Base-by-base conservation (phyloP, 37 sponge, comb jelly and placozoan genomes). In the Mnemiopsis leidyi region DNA sequence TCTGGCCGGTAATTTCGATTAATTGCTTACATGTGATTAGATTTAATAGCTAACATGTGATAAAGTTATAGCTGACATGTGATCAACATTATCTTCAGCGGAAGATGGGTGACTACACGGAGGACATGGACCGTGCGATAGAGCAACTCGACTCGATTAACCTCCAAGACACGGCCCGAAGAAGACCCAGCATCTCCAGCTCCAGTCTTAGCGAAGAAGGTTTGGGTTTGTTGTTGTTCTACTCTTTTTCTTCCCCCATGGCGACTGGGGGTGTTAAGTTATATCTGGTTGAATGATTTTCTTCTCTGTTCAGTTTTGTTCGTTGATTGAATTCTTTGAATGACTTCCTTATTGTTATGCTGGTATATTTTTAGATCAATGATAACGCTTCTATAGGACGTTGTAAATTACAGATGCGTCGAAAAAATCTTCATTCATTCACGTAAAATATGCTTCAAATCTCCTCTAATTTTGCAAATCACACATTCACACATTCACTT, bases 171-270 rank as follows among this genome's bases (percentile, higher is more conserved):
- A 33, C 36, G 9, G 37, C 23, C 37, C 26, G 35, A 35, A 35
- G 37, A 23, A 23, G 36, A 7, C 31, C 82, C 37, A 79, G 82
- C 34, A 13, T 79, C 3, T 79, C 82, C 82, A 79, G 82, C 82
- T 79, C 82, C 82, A 79, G 82, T 79, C 36, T 79, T 33, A 79
- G 82, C 82, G 82, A 79, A 0, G 82, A 79, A 33, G 82, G 82
- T 79, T 16, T 48, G 61, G 61, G 13, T 48, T 5, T 13, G 13
- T 48, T 5, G 5, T 13, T 48, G 61, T 48, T 48, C 13, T 48
- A 18, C 13, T 48, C 61, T 13, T 48, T 48, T 48, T 48, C 13
- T 48, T 48, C 61, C 61, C 13, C 13, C 13, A 48, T 13, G 61
- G 13, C 13, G 61, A 48, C 13, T 48, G 61, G 13, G n/a, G n/a